phyloP scores from a whole-genome alignment of 2,888 invertebrate species.

The Trisateles emortualis region DNA sequence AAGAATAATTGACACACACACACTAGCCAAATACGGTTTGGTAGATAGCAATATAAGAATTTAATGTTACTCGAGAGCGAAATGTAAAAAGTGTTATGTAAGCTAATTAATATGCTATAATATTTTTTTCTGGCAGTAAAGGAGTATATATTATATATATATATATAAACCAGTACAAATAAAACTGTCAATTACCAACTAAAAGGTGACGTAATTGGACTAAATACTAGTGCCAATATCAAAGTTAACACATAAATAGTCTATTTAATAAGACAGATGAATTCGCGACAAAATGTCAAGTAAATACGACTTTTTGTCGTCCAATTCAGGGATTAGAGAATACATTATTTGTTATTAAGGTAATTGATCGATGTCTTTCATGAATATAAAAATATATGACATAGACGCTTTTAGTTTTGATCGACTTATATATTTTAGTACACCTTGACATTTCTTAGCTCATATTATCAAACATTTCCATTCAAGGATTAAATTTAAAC shows the following conservation, averaged over 20 bases:
- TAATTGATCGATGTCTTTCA: not conserved
- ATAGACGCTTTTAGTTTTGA: not conserved
- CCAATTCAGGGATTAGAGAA: not conserved
- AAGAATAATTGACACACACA: too few species aligned
- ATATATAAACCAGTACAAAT: not conserved
- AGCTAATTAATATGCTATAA: too few species aligned
- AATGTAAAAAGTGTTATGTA: too few species aligned
- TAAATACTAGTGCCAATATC: not conserved
- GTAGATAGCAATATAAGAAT: too few species aligned
- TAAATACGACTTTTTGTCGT: not conserved
- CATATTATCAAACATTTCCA: not conserved
- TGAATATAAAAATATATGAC: not conserved
- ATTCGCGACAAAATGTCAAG: not conserved
- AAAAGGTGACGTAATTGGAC: not conserved
- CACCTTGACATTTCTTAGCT: constrained; percentile 7
- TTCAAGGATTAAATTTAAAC: not conserved
- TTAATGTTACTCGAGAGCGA: too few species aligned
- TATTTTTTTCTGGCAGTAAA: too few species aligned
- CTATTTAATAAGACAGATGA: not conserved
- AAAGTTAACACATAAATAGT: not conserved
- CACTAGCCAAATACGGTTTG: too few species aligned
- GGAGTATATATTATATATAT: too few species aligned
- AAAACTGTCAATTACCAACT: not conserved
- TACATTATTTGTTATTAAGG: not conserved
- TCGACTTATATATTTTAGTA: not conserved